A percentile compares a stretch with the other conserved stretches of the same genome.
These are phyloP conservation scores for Calidris pugnax DNA, from an alignment of 2,113 vertebrate genomes.

Conservation along the genomic window DNA sequence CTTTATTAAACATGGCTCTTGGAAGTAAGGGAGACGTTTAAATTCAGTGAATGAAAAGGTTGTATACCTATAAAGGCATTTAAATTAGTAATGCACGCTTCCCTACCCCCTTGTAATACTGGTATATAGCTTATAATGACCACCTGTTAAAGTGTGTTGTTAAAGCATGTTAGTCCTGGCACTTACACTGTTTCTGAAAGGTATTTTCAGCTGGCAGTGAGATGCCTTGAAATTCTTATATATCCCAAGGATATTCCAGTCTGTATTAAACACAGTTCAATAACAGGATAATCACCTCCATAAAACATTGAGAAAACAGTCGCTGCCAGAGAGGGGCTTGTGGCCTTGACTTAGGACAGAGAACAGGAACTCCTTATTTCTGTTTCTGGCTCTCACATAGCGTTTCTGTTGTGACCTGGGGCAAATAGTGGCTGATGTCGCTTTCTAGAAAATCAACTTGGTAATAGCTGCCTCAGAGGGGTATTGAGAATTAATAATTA, in stretches of 20 bases:
- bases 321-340: neutral
- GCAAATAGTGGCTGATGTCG: neutral
- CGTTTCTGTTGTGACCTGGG: neutral
- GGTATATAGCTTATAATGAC: neutral
- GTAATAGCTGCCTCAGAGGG: neutral
- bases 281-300: neutral
- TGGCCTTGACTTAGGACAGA: neutral
- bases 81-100: neutral
- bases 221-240: neutral
- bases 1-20: neutral
- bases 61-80: neutral
- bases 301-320: neutral
- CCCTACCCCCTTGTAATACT: neutral
- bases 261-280: neutral
- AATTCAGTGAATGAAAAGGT: neutral
- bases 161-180: neutral
- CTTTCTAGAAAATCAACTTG: slow-evolving; percentile 8
- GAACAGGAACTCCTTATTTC: neutral
- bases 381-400: neutral
- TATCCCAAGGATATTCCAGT: neutral
- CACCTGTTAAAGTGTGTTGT: neutral
- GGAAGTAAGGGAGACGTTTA: neutral
- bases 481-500: neutral
- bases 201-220: neutral
- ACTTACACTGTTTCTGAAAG: neutral